Conservation (phyloP, 2,797 vertebrate species). For the Chelonia mydas region DNA sequence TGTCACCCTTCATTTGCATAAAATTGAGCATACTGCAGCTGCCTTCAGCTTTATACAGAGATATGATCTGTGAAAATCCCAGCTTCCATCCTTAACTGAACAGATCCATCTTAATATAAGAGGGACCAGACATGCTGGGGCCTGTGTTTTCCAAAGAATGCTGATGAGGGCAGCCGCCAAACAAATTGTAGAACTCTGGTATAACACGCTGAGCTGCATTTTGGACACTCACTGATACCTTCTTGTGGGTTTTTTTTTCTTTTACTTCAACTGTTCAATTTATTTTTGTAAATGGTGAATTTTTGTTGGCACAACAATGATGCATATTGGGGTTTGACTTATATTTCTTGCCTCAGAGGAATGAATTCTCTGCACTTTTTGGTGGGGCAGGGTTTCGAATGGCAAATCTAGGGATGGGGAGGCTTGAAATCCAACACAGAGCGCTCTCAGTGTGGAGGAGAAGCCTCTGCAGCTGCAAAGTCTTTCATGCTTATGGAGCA, state of each 20-base stretch:
- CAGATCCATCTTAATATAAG: not conserved
- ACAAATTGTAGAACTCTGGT: not conserved
- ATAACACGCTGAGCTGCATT: not conserved
- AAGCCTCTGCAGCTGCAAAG: not conserved
- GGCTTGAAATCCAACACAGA: not conserved
- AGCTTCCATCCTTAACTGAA: not conserved
- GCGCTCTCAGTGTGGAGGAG: not conserved
- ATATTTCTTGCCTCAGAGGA: not conserved
- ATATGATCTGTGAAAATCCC: not conserved
- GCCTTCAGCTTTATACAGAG: not conserved
- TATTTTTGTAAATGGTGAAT: not conserved
- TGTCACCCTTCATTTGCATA: not conserved
- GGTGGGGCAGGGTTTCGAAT: too few relatives aligned
- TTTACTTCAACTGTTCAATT: not conserved
- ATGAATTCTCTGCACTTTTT: not conserved
- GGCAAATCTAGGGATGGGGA: not conserved
- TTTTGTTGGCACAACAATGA: not conserved
- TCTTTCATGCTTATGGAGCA: not conserved
- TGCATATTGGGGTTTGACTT: not conserved
- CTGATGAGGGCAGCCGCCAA: not conserved
- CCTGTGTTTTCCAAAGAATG: rapidly evolving
- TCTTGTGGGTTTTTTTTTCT: not conserved
- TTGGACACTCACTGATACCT: not conserved
- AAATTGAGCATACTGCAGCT: not conserved
- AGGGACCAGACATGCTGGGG: not conserved